phyloP scores from a whole-genome alignment of 2,113 vertebrate species.

The Nematolebias whitei region DNA sequence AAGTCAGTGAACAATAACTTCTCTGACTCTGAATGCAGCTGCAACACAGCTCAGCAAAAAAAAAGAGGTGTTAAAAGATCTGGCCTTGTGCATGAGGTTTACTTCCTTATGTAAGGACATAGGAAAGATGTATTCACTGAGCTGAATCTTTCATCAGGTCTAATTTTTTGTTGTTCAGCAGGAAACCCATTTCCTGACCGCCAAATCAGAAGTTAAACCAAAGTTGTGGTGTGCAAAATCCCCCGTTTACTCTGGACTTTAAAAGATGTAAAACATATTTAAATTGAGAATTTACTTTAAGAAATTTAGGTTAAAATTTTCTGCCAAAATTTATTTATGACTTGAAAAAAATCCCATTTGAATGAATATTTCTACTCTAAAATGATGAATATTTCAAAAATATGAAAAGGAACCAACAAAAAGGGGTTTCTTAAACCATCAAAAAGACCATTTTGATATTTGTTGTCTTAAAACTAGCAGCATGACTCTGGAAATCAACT shows the following conservation, averaged over 20 bases:
- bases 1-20: constrained; percentile 56
- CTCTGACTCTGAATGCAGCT: constrained; percentile 41
- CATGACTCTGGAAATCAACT: neutral
- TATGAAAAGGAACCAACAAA: neutral
- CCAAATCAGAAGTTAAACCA: neutral
- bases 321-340: too few relatives aligned
- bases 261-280: too few relatives aligned
- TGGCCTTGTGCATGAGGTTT: constrained; percentile 48
- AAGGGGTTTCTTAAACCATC: too few relatives aligned
- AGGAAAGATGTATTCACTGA: constrained; percentile 48
- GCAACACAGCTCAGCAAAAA: constrained; percentile 1
- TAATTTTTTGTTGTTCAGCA: neutral
- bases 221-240: neutral
- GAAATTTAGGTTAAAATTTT: too few relatives aligned
- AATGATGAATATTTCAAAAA: neutral
- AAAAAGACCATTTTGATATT: too few relatives aligned
- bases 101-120: constrained; percentile 35
- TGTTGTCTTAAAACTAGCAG: too few relatives aligned
- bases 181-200: constrained; percentile 37
- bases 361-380: neutral
- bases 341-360: too few relatives aligned
- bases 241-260: neutral
- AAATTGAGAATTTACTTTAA: too few relatives aligned
- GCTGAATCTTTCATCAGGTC: neutral
- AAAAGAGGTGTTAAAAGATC: constrained; percentile 42